phyloP scores from a whole-genome alignment of 2,797 vertebrate genomes.

The Urocyon cinereoargenteus region DNA sequence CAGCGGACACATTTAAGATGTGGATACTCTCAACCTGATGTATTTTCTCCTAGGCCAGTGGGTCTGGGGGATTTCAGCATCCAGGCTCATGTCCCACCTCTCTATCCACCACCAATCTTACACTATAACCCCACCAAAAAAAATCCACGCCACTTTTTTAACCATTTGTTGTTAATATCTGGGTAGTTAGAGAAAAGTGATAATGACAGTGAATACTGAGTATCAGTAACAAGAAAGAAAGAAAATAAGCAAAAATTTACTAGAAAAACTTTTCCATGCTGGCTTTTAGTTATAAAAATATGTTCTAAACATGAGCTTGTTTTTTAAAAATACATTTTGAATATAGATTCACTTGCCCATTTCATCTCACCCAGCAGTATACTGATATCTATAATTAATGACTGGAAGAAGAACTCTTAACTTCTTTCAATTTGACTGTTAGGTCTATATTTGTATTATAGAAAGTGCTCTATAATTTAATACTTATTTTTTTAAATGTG shows the following conservation, averaged over 20 bases:
- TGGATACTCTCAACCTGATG: neutral
- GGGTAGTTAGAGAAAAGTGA: neutral
- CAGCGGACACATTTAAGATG: neutral
- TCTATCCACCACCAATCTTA: neutral
- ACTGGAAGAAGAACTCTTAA: neutral
- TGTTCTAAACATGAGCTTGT: neutral
- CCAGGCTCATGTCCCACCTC: neutral
- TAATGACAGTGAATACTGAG: neutral
- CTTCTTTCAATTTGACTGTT: neutral
- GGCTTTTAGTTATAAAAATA: slow-evolving; percentile 5
- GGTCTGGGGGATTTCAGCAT: neutral
- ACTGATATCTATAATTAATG: neutral
- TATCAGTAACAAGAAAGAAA: neutral
- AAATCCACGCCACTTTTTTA: neutral
- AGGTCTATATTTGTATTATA: neutral
- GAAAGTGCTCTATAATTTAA: slow-evolving; percentile 43
- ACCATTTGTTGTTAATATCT: neutral
- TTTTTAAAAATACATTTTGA: neutral
- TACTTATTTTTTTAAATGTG: neutral
- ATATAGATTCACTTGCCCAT: neutral
- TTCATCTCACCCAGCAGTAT: neutral
- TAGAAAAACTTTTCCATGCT: neutral
- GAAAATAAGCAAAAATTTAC: slow-evolving; percentile 1
- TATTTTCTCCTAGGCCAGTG: neutral
- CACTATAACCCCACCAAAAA: neutral